Evolutionary conservation across 1,140 invertebrate genomes (phyloP).

Genomic region (Campodea augens): DNA sequence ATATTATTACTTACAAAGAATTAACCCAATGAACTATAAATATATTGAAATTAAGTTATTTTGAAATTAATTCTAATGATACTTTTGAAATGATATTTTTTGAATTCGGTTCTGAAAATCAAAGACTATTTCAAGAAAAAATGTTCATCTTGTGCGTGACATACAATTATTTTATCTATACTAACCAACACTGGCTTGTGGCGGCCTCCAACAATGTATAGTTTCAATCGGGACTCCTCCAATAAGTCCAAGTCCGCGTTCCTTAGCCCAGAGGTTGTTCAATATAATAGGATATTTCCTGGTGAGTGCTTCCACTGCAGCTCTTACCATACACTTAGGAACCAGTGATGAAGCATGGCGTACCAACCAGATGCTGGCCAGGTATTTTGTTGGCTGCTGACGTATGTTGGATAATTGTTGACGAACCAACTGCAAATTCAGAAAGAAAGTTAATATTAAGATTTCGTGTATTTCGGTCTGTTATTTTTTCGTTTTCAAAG

Average conservation of each 20-base stretch:
- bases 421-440: conserved; percentile 18
- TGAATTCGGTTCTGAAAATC: no score
- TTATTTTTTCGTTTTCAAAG: neutral
- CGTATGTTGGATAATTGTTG: conserved; percentile 29
- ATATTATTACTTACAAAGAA: no score
- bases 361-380: conserved; percentile 44
- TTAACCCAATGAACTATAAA: neutral
- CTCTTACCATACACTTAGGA: conserved; percentile 24
- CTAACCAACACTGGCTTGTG: conserved; percentile 60
- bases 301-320: conserved; percentile 47
- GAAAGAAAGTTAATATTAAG: no score
- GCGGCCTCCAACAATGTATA: conserved; percentile 54
- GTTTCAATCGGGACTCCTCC: conserved; percentile 46
- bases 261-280: conserved; percentile 39
- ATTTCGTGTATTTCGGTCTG: neutral
- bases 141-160: no score
- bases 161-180: conserved; percentile 11
- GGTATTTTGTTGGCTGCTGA: conserved; percentile 43
- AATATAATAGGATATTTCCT: conserved; percentile 47
- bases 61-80: neutral
- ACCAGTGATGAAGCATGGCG: conserved; percentile 39
- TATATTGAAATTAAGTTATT: neutral
- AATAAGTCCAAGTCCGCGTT: conserved; percentile 23
- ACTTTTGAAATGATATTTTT: no score
- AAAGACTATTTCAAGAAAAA: no score